phyloP scores from a whole-genome alignment of 2,888 invertebrate species.

The Leucophora obtusa region DNA sequence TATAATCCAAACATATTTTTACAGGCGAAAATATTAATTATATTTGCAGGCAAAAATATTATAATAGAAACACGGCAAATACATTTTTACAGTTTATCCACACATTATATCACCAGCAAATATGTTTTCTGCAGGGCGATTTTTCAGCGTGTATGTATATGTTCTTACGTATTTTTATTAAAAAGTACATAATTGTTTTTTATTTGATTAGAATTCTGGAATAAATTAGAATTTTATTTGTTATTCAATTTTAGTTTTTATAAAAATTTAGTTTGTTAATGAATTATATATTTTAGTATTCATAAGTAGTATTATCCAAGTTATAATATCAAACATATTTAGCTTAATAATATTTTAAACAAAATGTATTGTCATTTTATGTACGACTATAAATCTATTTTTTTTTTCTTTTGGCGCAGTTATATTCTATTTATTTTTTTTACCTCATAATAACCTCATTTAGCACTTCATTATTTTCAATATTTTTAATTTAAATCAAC shows the following conservation, averaged over 20 bases:
- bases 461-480: slow-evolving; percentile 23
- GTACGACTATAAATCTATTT: not conserved
- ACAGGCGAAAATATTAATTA: no score
- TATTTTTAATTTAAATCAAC: slow-evolving; percentile 26
- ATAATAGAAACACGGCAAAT: no score
- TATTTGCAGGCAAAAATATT: no score
- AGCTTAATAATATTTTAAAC: slow-evolving; percentile 24
- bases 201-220: not conserved
- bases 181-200: not conserved
- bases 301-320: slow-evolving; percentile 21
- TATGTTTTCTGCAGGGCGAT: no score
- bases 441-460: slow-evolving; percentile 13
- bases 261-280: slow-evolving; percentile 10
- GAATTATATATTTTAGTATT: slow-evolving; percentile 34
- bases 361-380: not conserved
- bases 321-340: slow-evolving; percentile 33
- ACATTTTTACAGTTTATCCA: no score
- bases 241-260: slow-evolving; percentile 18
- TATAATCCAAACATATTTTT: no score
- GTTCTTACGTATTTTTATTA: not conserved
- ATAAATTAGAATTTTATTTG: slow-evolving; percentile 17
- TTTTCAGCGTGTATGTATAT: no score
- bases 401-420: not conserved
- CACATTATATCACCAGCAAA: no score
- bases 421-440: slow-evolving; percentile 5